Conservation (phyloP, 2,113 vertebrate genomes). For the Martes martes region DNA sequence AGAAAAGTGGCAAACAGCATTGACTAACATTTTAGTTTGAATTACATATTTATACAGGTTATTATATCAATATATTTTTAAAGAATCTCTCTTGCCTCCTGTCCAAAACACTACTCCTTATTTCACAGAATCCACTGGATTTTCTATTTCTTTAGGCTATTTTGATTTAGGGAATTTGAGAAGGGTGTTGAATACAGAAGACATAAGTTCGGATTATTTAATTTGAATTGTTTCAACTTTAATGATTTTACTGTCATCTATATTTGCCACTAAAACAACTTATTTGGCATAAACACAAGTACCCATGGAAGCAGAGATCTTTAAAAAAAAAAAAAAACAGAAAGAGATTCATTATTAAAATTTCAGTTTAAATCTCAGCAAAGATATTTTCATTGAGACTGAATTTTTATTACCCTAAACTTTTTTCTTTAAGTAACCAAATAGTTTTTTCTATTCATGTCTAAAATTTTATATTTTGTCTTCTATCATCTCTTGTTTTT, state of each 20-base stretch:
- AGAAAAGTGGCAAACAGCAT: not conserved
- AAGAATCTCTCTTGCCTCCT: not conserved
- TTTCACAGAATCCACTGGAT: not conserved
- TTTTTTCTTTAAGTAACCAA: not conserved
- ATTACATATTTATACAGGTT: not conserved
- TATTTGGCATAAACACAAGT: not conserved
- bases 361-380: not conserved
- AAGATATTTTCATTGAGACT: not conserved
- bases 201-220: not conserved
- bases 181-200: not conserved
- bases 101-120: not conserved
- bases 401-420: not conserved
- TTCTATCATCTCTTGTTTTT: not conserved
- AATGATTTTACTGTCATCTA: not conserved
- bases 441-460: not conserved
- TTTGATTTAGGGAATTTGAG: not conserved
- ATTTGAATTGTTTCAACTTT: not conserved
- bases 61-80: not conserved
- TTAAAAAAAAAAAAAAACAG: too few species aligned
- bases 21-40: not conserved
- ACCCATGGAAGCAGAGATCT: not conserved
- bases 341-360: not conserved
- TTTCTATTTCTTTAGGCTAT: not conserved
- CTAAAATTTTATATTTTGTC: not conserved
- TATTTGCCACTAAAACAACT: not conserved